Evolutionary conservation across 2,113 vertebrate genomes (phyloP).

Genomic region (Heteronetta atricapilla): DNA sequence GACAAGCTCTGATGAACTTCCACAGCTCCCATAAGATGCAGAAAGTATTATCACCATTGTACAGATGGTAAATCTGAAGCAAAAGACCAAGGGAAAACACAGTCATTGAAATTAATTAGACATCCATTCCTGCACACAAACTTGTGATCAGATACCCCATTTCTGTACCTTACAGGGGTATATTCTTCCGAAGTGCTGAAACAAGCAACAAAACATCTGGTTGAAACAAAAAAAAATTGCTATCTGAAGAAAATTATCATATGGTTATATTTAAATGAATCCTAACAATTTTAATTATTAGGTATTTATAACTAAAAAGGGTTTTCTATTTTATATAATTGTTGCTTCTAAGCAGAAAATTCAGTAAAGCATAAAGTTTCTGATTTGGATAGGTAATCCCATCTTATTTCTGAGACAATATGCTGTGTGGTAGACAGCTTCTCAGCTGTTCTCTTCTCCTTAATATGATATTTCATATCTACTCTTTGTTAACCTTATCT

Average conservation of each 20-base stretch:
- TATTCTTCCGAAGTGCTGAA: neutral
- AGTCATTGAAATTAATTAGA: neutral
- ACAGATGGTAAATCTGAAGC: neutral
- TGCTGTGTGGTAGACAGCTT: neutral
- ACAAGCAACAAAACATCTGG: neutral
- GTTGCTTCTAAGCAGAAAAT: neutral
- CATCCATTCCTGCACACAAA: neutral
- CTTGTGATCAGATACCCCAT: neutral
- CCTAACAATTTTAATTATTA: neutral
- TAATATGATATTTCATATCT: neutral
- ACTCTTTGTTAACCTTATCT: neutral
- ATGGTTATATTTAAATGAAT: neutral
- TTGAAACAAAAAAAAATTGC: neutral
- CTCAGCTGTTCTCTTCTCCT: neutral
- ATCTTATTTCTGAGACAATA: neutral
- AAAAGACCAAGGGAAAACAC: neutral
- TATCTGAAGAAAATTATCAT: neutral
- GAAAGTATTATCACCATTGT: neutral
- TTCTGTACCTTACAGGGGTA: neutral
- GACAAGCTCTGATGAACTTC: neutral
- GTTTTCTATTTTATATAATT: neutral
- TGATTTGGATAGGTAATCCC: neutral
- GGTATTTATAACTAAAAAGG: neutral
- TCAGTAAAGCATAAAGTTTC: neutral
- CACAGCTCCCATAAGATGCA: neutral